These are phyloP conservation scores for Tarsius wallacei DNA, from an alignment of 2,797 vertebrate genomes.

Conservation along the genomic window DNA sequence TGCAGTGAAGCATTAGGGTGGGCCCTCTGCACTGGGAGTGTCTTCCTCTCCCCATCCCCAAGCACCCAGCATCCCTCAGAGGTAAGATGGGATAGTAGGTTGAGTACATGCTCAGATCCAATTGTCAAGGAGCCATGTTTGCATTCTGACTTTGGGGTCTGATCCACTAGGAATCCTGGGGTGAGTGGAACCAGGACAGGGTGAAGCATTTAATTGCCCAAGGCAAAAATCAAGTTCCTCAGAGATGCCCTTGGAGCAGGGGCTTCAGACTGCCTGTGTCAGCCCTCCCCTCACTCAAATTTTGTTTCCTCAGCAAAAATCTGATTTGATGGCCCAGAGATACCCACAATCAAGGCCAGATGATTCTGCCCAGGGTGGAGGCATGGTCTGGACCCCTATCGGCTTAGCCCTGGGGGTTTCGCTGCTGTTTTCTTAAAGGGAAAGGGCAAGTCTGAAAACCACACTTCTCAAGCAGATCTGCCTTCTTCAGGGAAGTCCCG, in stretches of 20 bases:
- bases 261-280: neutral
- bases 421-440: neutral
- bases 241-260: neutral
- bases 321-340: neutral
- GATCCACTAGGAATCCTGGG: too few relatives aligned
- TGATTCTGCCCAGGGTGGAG: neutral
- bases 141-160: neutral
- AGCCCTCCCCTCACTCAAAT: neutral
- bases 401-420: neutral
- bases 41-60: neutral
- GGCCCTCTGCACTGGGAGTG: neutral
- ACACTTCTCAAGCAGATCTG: fast-evolving
- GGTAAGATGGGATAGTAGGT: neutral
- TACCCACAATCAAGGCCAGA: neutral
- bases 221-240: neutral
- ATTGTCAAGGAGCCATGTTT: neutral
- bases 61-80: neutral
- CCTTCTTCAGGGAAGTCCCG: neutral
- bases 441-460: neutral
- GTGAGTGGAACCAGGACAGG: neutral
- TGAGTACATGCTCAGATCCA: neutral
- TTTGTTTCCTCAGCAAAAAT: neutral
- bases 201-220: too few relatives aligned
- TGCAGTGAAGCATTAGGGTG: fast-evolving
- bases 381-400: neutral